phyloP scores from a whole-genome alignment of 2,888 invertebrate species.

The Opisthograptis luteolata region DNA sequence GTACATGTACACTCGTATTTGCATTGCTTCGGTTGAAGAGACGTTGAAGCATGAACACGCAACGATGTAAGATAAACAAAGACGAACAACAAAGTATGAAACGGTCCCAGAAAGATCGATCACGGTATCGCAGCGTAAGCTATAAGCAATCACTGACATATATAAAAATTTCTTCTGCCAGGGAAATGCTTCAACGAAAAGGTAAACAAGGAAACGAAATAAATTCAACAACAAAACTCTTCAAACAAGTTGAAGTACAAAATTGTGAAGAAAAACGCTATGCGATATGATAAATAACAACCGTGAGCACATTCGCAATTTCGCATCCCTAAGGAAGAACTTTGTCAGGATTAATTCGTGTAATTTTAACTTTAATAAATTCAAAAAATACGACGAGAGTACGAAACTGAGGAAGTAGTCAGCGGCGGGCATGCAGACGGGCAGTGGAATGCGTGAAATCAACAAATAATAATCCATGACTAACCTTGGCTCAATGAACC shows the following conservation, averaged over 20 bases:
- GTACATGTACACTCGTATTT: slow-evolving; percentile 15
- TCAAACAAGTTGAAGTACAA: neutral
- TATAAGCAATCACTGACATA: too few species aligned
- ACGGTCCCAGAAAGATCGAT: neutral
- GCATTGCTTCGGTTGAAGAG: slow-evolving; percentile 27
- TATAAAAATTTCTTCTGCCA: neutral
- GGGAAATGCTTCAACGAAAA: neutral
- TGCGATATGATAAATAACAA: slow-evolving; percentile 10
- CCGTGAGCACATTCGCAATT: slow-evolving; percentile 55
- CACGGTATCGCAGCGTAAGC: too few species aligned
- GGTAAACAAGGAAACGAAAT: neutral
- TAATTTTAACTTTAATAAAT: slow-evolving; percentile 75
- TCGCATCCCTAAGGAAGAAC: slow-evolving; percentile 57
- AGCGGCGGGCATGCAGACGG: slow-evolving; percentile 43
- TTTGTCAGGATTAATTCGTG: slow-evolving; percentile 73
- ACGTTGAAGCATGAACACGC: slow-evolving; percentile 10
- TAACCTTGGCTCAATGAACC: neutral
- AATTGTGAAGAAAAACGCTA: neutral
- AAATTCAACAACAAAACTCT: neutral
- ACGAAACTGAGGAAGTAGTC: slow-evolving; percentile 64
- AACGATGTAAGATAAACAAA: neutral
- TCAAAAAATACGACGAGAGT: slow-evolving; percentile 75
- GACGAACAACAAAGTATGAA: neutral
- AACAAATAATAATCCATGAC: too few species aligned
- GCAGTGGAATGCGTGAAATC: slow-evolving; percentile 10